These are phyloP conservation scores for Amblyopsis rosae DNA, from an alignment of 2,113 vertebrate genomes.

Conservation along the genomic window DNA sequence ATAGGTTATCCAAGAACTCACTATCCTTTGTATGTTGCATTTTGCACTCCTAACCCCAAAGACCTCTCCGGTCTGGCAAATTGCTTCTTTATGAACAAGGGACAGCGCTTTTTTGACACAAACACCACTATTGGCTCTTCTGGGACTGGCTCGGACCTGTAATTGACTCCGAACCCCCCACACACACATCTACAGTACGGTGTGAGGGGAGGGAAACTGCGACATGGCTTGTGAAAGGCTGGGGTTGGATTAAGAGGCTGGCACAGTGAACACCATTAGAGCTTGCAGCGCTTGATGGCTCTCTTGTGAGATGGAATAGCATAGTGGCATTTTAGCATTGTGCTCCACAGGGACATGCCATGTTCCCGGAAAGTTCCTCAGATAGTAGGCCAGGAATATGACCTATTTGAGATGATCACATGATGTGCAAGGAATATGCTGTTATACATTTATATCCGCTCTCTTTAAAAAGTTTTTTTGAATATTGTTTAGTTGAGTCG, in stretches of 20 bases:
- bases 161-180: constrained; percentile 69
- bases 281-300: constrained; percentile 54
- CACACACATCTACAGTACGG: background rate
- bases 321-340: constrained; percentile 56
- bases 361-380: constrained; percentile 15
- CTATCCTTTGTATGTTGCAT: constrained; percentile 25
- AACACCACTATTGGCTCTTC: constrained; percentile 53
- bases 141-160: constrained; percentile 56
- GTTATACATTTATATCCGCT: background rate
- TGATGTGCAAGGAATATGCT: background rate
- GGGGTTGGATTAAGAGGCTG: constrained; percentile 54
- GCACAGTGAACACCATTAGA: constrained; percentile 60
- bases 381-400: constrained; percentile 6
- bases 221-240: constrained; percentile 37
- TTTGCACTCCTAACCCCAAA: constrained; percentile 39
- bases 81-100: constrained; percentile 61
- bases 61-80: constrained; percentile 43
- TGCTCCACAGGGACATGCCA: constrained; percentile 43
- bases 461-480: too few relatives aligned
- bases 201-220: constrained; percentile 8
- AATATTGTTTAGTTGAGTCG: background rate
- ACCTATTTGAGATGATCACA: constrained; percentile 18
- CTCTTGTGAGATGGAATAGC: constrained; percentile 55
- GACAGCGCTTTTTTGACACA: constrained; percentile 61
- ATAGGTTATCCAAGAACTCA: constrained; percentile 61